Base-by-base conservation (phyloP, 2,888 invertebrate genomes). In the Ctena decussata region DNA sequence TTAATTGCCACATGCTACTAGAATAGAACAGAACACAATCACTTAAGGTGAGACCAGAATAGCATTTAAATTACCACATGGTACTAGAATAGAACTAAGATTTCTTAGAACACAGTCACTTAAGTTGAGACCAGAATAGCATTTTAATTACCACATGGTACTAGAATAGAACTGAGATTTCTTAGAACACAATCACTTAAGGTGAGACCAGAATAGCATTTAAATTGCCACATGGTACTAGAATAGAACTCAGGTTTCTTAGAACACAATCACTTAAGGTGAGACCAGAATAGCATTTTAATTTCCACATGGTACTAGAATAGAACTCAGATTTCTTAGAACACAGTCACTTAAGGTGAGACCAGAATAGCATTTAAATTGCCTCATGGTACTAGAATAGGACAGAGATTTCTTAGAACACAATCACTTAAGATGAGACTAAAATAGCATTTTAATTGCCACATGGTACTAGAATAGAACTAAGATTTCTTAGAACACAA, bases 401-500 rank as follows among this genome's bases (percentile, higher is more conserved):
- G 98, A 92, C 96, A 99, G 84, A 97, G 98, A 91, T 99, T 99
- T 96, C 96, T 97, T 30, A 97, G 97, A 94, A 96, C 97, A 49
- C 97, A 98, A 96, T 98, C 98, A 86, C n/a, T 96, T 98, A 83
- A 97, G 97, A 97, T 93, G 97, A 97, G 0, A 97, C 99, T 85
- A 97, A 97, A 94, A 97, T 99, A 87, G 97, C 99, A 77, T 98
- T 99, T 93, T 98, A 99, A 93, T 97, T 99, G 94, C 99, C 99
- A 8, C 97, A 97, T 94, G 99, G 99, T 74, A 97, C 97, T 86
- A 97, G 99, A 18, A 97, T 99, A 89, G 98, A 98, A 92, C 96
- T 99, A 84, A 97, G 98, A 91, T 99, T 99, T 96, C 96, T 97
- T 32, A 97, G 97, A 94, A 96, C 97, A 49, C 97, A 98, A 96